These are phyloP conservation scores for Cryptocheilus praepositus DNA, from an alignment of 2,888 invertebrate species.

Conservation along the genomic window DNA sequence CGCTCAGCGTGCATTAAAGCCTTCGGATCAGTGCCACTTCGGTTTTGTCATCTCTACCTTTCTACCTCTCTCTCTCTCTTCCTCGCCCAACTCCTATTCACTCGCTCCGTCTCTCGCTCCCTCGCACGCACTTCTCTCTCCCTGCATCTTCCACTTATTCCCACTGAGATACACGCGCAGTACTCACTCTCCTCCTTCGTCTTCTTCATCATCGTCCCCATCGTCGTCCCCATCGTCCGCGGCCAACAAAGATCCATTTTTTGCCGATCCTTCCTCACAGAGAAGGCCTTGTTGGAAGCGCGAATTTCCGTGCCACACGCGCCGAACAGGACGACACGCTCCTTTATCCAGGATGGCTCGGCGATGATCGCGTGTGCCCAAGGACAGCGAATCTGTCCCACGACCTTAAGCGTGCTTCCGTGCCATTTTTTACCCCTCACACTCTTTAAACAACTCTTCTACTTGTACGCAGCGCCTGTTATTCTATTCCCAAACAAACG, in stretches of 20 bases:
- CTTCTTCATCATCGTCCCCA: conserved; percentile 37
- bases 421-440: too few species aligned
- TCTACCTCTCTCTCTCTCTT: conserved; percentile 48
- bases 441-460: not conserved
- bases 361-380: too few species aligned
- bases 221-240: conserved; percentile 30
- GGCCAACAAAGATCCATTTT: conserved; percentile 45
- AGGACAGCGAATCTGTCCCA: too few species aligned
- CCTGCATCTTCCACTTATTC: conserved; percentile 12
- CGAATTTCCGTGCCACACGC: conserved; percentile 46
- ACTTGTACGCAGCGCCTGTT: not conserved
- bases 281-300: conserved; percentile 47
- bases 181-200: conserved; percentile 23
- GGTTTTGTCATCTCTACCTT: conserved; percentile 55
- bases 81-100: too few species aligned
- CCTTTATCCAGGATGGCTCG: conserved; percentile 8
- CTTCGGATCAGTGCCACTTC: conserved; percentile 39
- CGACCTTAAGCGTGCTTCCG: too few species aligned
- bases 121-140: conserved; percentile 2
- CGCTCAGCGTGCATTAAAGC: conserved; percentile 55
- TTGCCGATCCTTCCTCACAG: conserved; percentile 43
- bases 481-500: too few species aligned
- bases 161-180: too few species aligned
- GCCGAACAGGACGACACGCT: conserved; percentile 13
- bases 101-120: too few species aligned